Evolutionary conservation across 2,113 vertebrate genomes (phyloP).

Genomic region (Oryzias melastigma): DNA sequence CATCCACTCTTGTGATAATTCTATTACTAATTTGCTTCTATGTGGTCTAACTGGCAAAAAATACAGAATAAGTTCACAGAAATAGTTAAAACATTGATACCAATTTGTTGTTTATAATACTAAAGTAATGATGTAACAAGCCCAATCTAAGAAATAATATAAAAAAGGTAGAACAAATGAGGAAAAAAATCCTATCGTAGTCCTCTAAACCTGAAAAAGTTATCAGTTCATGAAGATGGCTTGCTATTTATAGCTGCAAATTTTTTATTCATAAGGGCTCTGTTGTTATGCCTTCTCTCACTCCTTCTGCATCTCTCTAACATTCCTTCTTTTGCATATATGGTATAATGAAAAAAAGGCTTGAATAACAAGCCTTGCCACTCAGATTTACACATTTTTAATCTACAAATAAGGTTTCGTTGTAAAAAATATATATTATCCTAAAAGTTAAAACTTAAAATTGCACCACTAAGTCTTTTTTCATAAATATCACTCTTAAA

Average conservation of each 20-base stretch:
- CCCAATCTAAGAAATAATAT: slow-evolving; percentile 18
- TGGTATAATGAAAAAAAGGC: too few relatives aligned
- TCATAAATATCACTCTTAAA: too few relatives aligned
- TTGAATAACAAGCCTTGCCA: slow-evolving; percentile 36
- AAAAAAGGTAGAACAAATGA: slow-evolving; percentile 26
- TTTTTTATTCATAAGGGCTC: slow-evolving; percentile 77
- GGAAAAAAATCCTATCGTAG: slow-evolving; percentile 41
- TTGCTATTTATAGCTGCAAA: slow-evolving; percentile 77
- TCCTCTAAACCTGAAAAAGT: slow-evolving; percentile 61
- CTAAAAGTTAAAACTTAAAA: too few relatives aligned
- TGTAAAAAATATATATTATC: too few relatives aligned
- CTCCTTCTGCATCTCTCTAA: slow-evolving; percentile 29
- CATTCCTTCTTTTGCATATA: slow-evolving; percentile 44
- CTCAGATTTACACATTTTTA: slow-evolving; percentile 20
- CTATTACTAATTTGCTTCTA: slow-evolving; percentile 15
- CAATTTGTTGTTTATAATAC: slow-evolving; percentile 24
- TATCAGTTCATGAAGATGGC: slow-evolving; percentile 59
- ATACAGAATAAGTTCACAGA: slow-evolving; percentile 11
- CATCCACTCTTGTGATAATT: slow-evolving; percentile 16
- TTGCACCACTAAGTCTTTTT: too few relatives aligned
- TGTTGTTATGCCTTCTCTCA: slow-evolving; percentile 65
- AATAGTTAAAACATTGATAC: slow-evolving; percentile 13
- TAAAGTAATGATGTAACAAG: slow-evolving; percentile 39
- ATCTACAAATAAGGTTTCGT: too few relatives aligned
- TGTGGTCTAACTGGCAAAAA: slow-evolving; percentile 27